phyloP scores from a whole-genome alignment of 2,888 invertebrate genomes.

The Drosophila prolongata region DNA sequence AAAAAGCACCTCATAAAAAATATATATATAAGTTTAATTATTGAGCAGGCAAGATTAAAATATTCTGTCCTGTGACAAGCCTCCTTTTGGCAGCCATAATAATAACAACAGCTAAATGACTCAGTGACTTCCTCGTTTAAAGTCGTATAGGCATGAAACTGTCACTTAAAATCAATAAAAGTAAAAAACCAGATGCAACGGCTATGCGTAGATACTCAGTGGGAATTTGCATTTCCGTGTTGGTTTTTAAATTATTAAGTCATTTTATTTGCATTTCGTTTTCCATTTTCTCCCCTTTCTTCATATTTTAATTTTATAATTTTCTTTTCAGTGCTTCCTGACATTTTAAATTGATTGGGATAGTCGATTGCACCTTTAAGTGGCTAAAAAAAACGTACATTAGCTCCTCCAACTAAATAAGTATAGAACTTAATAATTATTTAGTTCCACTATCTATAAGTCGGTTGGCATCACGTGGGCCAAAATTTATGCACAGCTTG shows the following conservation, averaged over 20 bases:
- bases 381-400: not conserved
- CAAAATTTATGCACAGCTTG: constrained; percentile 40
- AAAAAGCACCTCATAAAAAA: constrained; percentile 35
- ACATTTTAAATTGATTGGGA: constrained; percentile 39
- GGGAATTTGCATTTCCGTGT: constrained; percentile 60
- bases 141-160: constrained; percentile 14
- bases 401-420: not conserved
- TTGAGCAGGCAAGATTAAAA: constrained; percentile 20
- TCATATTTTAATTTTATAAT: constrained; percentile 4
- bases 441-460: constrained; percentile 18
- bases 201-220: constrained; percentile 48
- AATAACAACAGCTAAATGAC: constrained; percentile 22
- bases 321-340: constrained; percentile 35
- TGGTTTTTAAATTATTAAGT: constrained; percentile 50
- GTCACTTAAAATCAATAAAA: constrained; percentile 35
- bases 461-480: constrained; percentile 26
- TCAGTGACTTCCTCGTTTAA: constrained; percentile 28
- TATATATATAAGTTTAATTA: constrained; percentile 30
- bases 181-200: constrained; percentile 48
- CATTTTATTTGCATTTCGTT: constrained; percentile 49
- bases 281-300: constrained; percentile 11
- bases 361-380: constrained; percentile 21
- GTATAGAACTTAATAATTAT: constrained; percentile 5
- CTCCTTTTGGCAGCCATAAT: constrained; percentile 43
- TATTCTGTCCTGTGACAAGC: constrained; percentile 55